Evolutionary conservation across 2,888 invertebrate species (phyloP), one percentile per base, ranked within the genome.

Genomic region (Caenorhabditis uteleia): DNA sequence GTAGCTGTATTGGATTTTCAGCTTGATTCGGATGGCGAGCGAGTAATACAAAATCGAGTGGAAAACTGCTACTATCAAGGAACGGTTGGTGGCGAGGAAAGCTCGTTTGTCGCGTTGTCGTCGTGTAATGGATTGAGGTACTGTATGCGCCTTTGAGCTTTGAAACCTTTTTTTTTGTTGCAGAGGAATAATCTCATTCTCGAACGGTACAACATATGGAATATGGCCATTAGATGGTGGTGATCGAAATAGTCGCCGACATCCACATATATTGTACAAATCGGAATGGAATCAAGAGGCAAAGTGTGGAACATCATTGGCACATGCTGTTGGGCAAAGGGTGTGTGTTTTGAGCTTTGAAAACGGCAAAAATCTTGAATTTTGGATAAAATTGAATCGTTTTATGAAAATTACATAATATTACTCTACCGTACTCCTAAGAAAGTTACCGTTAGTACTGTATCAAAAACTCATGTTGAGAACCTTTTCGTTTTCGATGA

Each of bases 201-300:
- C 93, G 84, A 95, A 97, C 88, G 95, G 95, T 86, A 95, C 95
- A 49, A 95, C 95, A 49, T 95, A 93, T 86, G 92, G 95, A 83
- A 93, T 97, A 78, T 94, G 95, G 87, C 95, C 97, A 57, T 92
- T 95, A 87, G 92, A 92, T 86, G 94, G 94, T 77, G 94, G 93
- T 64, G 94, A 95, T 87, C 88, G 93, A 83, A 59, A 59, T 33
- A 69, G 74, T 16, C 58, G 77, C 44, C 53, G 79, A 33, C 82
- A 80, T 58, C 80, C 82, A 0, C 82, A 82, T 43, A 68, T 82
- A 20, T 59, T 82, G 21, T 79, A 77, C 47, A 72, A 65, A 49
- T 26, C 70, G 12, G 56, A 68, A 40, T 79, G 79, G 79, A 53
- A 55, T 16, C 34, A 59, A 12, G 75, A 79, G 18, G 75, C 72